A percentile compares a stretch with the other conserved stretches of the same genome.
Evolutionary conservation across 2,888 invertebrate species (phyloP).

Genomic region (Hymenopus coronatus): DNA sequence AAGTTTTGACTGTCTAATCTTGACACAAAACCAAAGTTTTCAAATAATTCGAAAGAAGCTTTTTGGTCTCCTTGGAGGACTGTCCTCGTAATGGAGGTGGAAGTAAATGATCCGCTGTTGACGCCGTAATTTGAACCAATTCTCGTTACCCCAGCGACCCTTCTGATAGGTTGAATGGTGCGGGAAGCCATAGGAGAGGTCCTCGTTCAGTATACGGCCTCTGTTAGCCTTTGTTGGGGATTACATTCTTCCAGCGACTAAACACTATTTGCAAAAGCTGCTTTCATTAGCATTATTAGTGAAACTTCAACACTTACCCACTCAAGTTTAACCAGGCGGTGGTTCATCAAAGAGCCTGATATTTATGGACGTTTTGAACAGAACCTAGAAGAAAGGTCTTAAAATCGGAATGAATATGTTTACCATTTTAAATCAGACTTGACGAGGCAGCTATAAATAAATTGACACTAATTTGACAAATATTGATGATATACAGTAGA

Average conservation of each 20-base stretch:
- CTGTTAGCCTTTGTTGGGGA: not conserved
- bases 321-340: too few relatives aligned
- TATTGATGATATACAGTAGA: too few relatives aligned
- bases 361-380: too few relatives aligned
- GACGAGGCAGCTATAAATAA: too few relatives aligned
- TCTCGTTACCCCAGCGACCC: not conserved
- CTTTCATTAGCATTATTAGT: not conserved
- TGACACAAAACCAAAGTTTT: too few relatives aligned
- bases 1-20: too few relatives aligned
- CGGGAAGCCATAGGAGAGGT: not conserved
- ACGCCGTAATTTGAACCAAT: not conserved
- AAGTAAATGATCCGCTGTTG: not conserved
- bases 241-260: not conserved
- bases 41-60: too few relatives aligned
- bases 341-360: not conserved
- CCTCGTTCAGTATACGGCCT: not conserved
- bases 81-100: not conserved
- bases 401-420: too few relatives aligned
- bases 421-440: too few relatives aligned
- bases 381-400: too few relatives aligned
- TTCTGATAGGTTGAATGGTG: not conserved
- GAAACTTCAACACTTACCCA: not conserved
- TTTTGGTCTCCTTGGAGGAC: not conserved
- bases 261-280: not conserved
- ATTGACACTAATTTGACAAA: too few relatives aligned